phyloP scores from a whole-genome alignment of 2,797 vertebrate species.

The Epinephelus coioides region DNA sequence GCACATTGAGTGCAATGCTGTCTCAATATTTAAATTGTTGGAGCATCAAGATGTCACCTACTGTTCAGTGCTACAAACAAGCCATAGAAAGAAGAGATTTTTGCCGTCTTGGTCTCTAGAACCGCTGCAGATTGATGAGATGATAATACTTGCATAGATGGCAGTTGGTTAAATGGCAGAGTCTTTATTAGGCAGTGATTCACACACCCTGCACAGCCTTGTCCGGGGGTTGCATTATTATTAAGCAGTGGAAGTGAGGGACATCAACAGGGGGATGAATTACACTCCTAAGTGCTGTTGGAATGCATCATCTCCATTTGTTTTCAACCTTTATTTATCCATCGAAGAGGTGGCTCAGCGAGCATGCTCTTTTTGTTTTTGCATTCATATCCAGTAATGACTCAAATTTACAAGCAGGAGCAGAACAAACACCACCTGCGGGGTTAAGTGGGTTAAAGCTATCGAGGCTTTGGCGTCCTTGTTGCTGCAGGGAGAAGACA shows the following conservation, averaged over 20 bases:
- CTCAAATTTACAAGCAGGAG: constrained; percentile 31
- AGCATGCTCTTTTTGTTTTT: constrained; percentile 29
- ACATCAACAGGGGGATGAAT: constrained; percentile 42
- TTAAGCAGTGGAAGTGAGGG: constrained; percentile 30
- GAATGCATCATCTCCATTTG: constrained; percentile 53
- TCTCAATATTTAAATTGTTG: neutral
- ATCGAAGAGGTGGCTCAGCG: constrained; percentile 26
- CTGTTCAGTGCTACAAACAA: neutral
- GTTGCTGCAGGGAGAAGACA: neutral
- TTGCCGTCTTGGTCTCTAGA: neutral
- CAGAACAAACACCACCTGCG: constrained; percentile 27
- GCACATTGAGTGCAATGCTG: neutral
- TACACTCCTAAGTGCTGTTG: constrained; percentile 34
- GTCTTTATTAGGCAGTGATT: constrained; percentile 53
- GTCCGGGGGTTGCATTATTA: constrained; percentile 45
- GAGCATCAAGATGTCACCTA: neutral
- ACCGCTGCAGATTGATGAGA: constrained; percentile 17
- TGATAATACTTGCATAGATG: constrained; percentile 31
- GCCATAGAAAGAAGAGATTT: neutral
- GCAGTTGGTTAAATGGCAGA: constrained; percentile 53
- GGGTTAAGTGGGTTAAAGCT: constrained; percentile 34
- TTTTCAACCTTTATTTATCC: constrained; percentile 27
- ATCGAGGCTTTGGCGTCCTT: neutral
- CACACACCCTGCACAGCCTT: constrained; percentile 56
- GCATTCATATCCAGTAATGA: constrained; percentile 37